Evolutionary conservation across 2,888 invertebrate species (phyloP), one percentile per base, ranked within the genome.

Genomic region (Trichacis sp.): DNA sequence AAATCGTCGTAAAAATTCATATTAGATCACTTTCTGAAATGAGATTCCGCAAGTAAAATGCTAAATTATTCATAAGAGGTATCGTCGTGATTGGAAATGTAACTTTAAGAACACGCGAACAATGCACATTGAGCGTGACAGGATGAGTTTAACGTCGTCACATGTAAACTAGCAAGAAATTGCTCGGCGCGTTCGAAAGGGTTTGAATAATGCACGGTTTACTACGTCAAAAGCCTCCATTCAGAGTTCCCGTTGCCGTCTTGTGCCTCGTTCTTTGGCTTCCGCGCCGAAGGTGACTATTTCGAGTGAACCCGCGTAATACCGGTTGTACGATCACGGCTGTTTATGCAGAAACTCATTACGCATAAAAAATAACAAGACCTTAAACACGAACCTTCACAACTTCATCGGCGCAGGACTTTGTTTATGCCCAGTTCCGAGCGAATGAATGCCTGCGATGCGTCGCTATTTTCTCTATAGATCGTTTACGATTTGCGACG

Each of bases 151-250:
- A 33, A 33, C 8, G n/a, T 33, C n/a, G 33, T n/a, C 75, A 73
- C 73, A 73, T 75, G 75, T 72, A 73, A 74, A 75, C 64, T 69
- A 70, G 73, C 66, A 64, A 73, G 72, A 72, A 74, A 74, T 72
- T 72, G 68, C 70, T 65, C 68, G 70, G 11, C 2, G n/a, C 69
- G 68, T 73, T 70, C 66, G 74, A 73, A 9, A 73, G 75, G 76
- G 64, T 69, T 74, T 74, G 73, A 75, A 76, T 76, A 75, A 75
- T 76, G 74, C 71, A 71, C 71, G 75, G 74, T 75, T 71, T 33
- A 33, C 9, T 68, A 76, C 74, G 75, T 75, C 76, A 77, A 77
- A 75, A 76, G 77, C 72, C 75, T 74, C 76, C 76, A 77, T 77
- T 77, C 73, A 76, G 73, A 74, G 76, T 73, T 61, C 69, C 73